Evolutionary conservation across 2,797 vertebrate genomes (phyloP).

Genomic region (Sebastes baramenuke): DNA sequence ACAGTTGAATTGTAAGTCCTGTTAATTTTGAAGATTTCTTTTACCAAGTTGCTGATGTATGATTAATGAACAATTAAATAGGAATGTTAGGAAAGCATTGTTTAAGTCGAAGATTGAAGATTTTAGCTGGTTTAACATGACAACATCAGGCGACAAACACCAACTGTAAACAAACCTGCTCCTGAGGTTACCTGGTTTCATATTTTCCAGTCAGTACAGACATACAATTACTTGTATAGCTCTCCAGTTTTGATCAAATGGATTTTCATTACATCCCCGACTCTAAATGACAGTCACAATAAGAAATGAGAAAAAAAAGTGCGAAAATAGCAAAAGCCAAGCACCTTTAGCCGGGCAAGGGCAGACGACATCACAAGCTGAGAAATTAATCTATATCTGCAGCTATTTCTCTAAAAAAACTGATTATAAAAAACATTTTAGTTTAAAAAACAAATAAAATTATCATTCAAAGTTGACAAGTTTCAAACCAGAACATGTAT

Average conservation of each 20-base stretch:
- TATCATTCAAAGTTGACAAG: conserved; percentile 3
- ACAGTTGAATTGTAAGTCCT: no score
- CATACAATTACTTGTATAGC: neutral
- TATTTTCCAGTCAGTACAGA: neutral
- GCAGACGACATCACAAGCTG: neutral
- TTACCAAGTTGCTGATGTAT: no score
- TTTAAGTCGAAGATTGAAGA: no score
- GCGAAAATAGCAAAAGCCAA: neutral
- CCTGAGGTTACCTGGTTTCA: neutral
- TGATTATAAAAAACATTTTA: neutral
- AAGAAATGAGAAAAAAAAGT: neutral
- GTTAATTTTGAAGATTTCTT: no score
- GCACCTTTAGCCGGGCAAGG: neutral
- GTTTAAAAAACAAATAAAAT: neutral
- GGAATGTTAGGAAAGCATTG: neutral
- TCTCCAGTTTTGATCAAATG: neutral
- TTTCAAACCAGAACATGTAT: neutral
- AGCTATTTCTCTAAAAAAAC: neutral
- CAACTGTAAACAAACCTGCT: neutral
- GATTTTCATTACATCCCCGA: neutral
- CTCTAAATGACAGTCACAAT: neutral
- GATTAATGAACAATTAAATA: no score
- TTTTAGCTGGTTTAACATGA: neutral
- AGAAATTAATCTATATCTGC: neutral
- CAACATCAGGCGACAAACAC: neutral